Evolutionary conservation across 2,888 invertebrate species (phyloP), one percentile per base, ranked within the genome.

Genomic region (Nebria brevicollis): DNA sequence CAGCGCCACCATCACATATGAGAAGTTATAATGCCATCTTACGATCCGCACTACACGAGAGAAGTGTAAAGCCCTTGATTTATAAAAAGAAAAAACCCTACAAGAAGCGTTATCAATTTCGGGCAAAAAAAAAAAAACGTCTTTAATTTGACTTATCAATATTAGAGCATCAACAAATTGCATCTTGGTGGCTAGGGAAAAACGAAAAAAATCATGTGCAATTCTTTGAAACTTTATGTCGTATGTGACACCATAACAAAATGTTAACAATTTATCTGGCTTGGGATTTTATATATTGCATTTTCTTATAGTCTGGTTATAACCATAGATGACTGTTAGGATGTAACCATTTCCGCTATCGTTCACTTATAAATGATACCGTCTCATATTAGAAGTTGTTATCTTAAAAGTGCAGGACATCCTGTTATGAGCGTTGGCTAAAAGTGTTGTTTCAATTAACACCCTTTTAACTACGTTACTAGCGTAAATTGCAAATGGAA

Each of bases 221-320:
- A 80, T 80, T 80, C 75, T 65, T 75, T 75, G 64, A 70, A 82
- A 84, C 83, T 83, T 84, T 83, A 85, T 84, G 83, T 84, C 84
- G 83, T 85, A 83, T 85, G 84, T 84, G 86, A 86, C 86, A 85
- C 86, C 54, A 86, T 87, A 86, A 87, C 86, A 87, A 87, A 87
- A 86, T 87, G 87, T 85, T 86, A 84, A 86, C 87, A 87, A 87
- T 87, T 88, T 87, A 87, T 87, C 86, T 86, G 84, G 87, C 87
- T 86, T 86, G 13, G 87, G 86, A 87, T 87, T 86, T 87, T 86
- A 87, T 86, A 87, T 86, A 86, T 87, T 86, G 86, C 86, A 86
- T 87, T 87, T 86, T 87, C 87, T 86, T 34, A 54, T 86, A 86
- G 85, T 85, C 85, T 84, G 84, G 85, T 84, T 85, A 83, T 83